Evolutionary conservation across 1,140 invertebrate genomes (phyloP), one percentile per base, ranked within the genome.

Genomic region (Teleopsis dalmanni): DNA sequence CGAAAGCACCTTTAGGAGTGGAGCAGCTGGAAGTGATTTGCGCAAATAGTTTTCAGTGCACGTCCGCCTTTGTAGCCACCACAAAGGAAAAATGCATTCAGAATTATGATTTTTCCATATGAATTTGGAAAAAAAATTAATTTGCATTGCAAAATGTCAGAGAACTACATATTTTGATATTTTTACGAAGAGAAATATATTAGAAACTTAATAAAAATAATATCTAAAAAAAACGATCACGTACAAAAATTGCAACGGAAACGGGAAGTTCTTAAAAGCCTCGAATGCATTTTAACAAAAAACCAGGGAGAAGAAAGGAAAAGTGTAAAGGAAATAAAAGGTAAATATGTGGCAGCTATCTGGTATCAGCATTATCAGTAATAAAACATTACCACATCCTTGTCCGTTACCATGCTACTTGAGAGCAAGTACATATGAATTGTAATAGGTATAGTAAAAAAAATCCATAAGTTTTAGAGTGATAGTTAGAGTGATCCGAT

Each of bases 391-490:
- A n/a, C n/a, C n/a, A n/a, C n/a, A n/a, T n/a, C n/a, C n/a, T n/a
- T n/a, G n/a, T n/a, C n/a, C n/a, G n/a, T 36, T 9, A 7, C 7
- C 16, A 36, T 11, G 16, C 16, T 31, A 9, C 13, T 31, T 31
- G 27, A 9, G 7, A 31, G 7, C 27, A 31, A n/a, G 19, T 23
- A 43, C 27, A 43, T 25, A 19, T 25, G 31, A 43, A 43, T 13
- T 21, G 27, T 27, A 31, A 21, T 43, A 13, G 13, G 22, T 19
- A 43, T 8, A 19, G 16, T 21, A 9, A 10, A 43, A 10, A 31
- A 43, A 43, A 21, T 43, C 16, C 41, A 43, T 31, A 43, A 43
- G 31, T 43, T 27, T 43, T 10, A 31, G 23, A n/a, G 7, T 41
- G 21, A 3, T 23, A n/a, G 19, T 3, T 5, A 6, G n/a, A 41